Evolutionary conservation across 2,113 vertebrate species (phyloP).

Genomic region (Pavo muticus): DNA sequence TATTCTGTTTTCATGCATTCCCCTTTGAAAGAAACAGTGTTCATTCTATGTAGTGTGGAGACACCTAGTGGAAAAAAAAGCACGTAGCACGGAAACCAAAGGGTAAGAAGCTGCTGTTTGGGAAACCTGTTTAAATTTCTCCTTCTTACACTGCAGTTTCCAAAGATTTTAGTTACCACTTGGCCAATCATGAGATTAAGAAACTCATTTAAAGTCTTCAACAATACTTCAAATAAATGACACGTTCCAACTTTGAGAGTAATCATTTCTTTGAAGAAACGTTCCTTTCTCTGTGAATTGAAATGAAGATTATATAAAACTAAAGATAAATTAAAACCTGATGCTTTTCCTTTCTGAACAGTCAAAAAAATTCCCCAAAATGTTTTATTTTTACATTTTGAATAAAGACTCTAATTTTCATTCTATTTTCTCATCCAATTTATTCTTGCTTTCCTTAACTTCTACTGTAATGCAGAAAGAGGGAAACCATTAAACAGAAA

Average conservation of each 20-base stretch:
- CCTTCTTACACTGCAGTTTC: neutral
- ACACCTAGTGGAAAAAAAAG: conserved; percentile 60
- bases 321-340: neutral
- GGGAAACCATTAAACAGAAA: neutral
- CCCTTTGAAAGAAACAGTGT: neutral
- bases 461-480: neutral
- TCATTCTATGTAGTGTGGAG: conserved; percentile 66
- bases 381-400: neutral
- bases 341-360: neutral
- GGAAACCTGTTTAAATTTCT: neutral
- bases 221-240: fast-evolving
- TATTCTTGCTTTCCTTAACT: neutral
- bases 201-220: neutral
- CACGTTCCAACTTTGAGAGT: fast-evolving
- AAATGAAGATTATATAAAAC: neutral
- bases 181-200: neutral
- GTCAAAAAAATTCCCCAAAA: neutral
- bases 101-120: neutral
- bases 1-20: neutral
- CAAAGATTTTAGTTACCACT: neutral
- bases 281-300: neutral
- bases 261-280: neutral
- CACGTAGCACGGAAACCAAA: neutral
- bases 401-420: neutral
- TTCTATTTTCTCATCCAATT: neutral